Evolutionary conservation across 1,140 invertebrate genomes (phyloP).

Genomic region (Euura saliciscinereae): DNA sequence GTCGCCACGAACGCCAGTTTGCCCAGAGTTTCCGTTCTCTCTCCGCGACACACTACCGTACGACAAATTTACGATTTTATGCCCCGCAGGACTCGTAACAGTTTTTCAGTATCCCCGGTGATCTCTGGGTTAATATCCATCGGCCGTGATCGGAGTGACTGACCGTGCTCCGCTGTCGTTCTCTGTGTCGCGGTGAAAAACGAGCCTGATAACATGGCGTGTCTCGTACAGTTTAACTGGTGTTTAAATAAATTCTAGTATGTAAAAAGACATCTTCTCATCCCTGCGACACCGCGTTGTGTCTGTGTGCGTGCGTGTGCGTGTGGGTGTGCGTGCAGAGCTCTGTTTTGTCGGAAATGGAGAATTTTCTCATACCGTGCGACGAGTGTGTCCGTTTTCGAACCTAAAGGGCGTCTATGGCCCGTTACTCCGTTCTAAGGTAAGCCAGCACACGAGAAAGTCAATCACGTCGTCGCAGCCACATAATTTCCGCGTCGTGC

Average conservation of each 20-base stretch:
- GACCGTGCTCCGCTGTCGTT: not conserved
- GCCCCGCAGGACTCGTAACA: not conserved
- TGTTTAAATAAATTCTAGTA: not conserved
- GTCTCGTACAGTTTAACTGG: not conserved
- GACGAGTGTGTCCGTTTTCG: not conserved
- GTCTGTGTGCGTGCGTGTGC: not conserved
- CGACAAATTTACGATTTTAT: not conserved
- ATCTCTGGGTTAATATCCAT: not conserved
- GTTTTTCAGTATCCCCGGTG: not conserved
- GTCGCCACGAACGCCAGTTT: not conserved
- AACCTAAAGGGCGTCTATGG: not conserved
- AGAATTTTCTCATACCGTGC: not conserved
- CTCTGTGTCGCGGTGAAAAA: not conserved
- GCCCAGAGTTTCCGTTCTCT: not conserved
- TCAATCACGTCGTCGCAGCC: too few species aligned
- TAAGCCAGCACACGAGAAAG: not conserved
- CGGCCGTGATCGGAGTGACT: not conserved
- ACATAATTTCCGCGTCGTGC: too few species aligned
- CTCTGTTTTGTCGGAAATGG: not conserved
- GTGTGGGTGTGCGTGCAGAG: not conserved
- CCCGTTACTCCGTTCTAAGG: not conserved
- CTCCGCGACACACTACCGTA: not conserved
- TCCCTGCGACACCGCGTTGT: not conserved
- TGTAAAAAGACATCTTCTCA: not conserved
- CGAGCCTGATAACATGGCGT: not conserved